These are phyloP conservation scores for Trypoxylus dichotomus DNA, from an alignment of 1,140 invertebrate genomes.

Conservation along the genomic window DNA sequence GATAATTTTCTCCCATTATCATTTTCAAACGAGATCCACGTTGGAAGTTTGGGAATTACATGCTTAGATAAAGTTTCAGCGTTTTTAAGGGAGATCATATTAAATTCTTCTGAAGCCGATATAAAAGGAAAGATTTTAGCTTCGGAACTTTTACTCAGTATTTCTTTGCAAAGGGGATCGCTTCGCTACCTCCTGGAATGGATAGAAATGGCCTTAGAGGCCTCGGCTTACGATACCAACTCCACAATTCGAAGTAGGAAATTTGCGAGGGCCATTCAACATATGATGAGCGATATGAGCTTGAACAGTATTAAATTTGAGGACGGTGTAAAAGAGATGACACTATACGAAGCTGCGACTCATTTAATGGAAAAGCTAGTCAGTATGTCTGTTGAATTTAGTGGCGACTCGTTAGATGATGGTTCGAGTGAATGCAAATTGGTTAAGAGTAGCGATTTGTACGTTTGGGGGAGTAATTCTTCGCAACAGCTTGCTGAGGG, in stretches of 20 bases:
- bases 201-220: slow-evolving; percentile 64
- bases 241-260: slow-evolving; percentile 35
- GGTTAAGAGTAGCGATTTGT: slow-evolving; percentile 57
- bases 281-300: slow-evolving; percentile 42
- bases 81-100: slow-evolving; percentile 61
- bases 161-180: slow-evolving; percentile 66
- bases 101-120: slow-evolving; percentile 59
- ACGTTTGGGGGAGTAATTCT: slow-evolving; percentile 71
- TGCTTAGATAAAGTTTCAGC: slow-evolving; percentile 59
- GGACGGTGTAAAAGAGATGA: slow-evolving; percentile 40
- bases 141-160: slow-evolving; percentile 60
- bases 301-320: slow-evolving; percentile 32
- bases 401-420: slow-evolving; percentile 38
- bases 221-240: slow-evolving; percentile 40
- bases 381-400: slow-evolving; percentile 48
- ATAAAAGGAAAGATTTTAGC: slow-evolving; percentile 57
- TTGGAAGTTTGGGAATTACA: slow-evolving; percentile 60
- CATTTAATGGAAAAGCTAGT: slow-evolving; percentile 60
- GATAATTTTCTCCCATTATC: slow-evolving; percentile 62
- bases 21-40: slow-evolving; percentile 62
- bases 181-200: slow-evolving; percentile 66
- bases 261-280: slow-evolving; percentile 42
- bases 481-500: slow-evolving; percentile 67
- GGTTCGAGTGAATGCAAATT: not conserved
- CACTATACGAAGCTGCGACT: slow-evolving; percentile 59